phyloP scores from a whole-genome alignment of 2,797 vertebrate species.

The Scolopax rusticola region DNA sequence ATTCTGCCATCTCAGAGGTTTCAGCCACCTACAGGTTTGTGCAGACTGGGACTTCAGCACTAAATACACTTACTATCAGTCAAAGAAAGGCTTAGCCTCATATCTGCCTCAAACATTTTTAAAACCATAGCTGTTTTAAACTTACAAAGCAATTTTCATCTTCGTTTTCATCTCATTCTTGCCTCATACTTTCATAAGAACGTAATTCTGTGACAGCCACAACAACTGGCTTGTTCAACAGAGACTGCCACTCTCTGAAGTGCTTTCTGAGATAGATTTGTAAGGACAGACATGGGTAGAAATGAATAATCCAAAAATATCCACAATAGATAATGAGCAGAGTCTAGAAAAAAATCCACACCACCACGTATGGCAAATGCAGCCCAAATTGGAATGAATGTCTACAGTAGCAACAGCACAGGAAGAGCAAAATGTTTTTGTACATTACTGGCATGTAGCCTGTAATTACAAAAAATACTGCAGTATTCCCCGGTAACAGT shows the following conservation, averaged over 20 bases:
- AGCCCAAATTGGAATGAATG: conserved; percentile 52
- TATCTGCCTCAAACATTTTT: not conserved
- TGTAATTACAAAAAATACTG: conserved; percentile 49
- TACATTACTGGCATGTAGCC: conserved; percentile 52
- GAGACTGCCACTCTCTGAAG: conserved; percentile 44
- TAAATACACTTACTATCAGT: not conserved
- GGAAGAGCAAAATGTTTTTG: conserved; percentile 71
- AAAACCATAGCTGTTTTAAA: not conserved
- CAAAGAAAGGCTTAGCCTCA: not conserved
- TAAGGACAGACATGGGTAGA: conserved; percentile 22
- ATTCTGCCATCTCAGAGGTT: not conserved
- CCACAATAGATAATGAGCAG: conserved; percentile 57
- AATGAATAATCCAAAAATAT: conserved; percentile 68
- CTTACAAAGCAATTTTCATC: conserved; percentile 28
- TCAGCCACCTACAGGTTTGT: not conserved
- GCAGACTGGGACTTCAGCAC: not conserved
- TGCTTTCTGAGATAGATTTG: conserved; percentile 49
- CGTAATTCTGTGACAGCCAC: conserved; percentile 50
- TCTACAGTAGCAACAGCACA: conserved; percentile 65
- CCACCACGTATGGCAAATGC: not conserved
- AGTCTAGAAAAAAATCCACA: not conserved
- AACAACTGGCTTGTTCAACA: conserved; percentile 45
- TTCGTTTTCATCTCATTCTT: conserved; percentile 22
- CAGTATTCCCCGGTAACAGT: conserved; percentile 44
- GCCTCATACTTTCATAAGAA: conserved; percentile 45